Evolutionary conservation across 1,140 invertebrate species (phyloP).

Genomic region (Cydia amplana): DNA sequence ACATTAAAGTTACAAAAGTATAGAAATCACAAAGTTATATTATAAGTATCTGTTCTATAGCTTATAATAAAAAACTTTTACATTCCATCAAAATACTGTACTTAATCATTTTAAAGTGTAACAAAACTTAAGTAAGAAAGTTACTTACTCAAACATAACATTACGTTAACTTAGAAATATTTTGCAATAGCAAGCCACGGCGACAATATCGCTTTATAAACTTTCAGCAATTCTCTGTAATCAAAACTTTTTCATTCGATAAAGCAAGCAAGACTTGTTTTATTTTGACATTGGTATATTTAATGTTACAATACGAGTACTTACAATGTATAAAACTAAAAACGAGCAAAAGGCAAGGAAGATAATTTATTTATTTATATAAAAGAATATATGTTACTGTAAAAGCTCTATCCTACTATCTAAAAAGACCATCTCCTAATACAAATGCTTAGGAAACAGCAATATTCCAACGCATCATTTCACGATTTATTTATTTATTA

Average conservation of each 20-base stretch:
- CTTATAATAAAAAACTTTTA: too few species aligned
- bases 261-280: not conserved
- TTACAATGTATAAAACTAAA: not conserved
- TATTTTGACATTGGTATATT: not conserved
- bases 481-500: too few species aligned
- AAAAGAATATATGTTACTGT: too few species aligned
- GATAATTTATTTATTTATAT: too few species aligned
- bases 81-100: not conserved
- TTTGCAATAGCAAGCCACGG: slow-evolving; percentile 27
- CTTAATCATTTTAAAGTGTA: not conserved
- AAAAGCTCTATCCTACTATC: too few species aligned
- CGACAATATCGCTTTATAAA: slow-evolving; percentile 6
- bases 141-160: not conserved
- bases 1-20: too few species aligned
- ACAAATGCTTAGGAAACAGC: too few species aligned
- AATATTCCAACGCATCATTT: too few species aligned
- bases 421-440: too few species aligned
- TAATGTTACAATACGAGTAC: not conserved
- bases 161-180: slow-evolving; percentile 31
- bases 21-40: too few species aligned
- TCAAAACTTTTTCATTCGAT: slow-evolving; percentile 2
- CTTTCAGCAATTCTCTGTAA: not conserved
- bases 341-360: too few species aligned
- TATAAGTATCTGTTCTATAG: too few species aligned
- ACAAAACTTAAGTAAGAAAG: not conserved